Evolutionary conservation across 23 tunicate genomes (phyloP).

Genomic region (Oikopleura dioica): DNA sequence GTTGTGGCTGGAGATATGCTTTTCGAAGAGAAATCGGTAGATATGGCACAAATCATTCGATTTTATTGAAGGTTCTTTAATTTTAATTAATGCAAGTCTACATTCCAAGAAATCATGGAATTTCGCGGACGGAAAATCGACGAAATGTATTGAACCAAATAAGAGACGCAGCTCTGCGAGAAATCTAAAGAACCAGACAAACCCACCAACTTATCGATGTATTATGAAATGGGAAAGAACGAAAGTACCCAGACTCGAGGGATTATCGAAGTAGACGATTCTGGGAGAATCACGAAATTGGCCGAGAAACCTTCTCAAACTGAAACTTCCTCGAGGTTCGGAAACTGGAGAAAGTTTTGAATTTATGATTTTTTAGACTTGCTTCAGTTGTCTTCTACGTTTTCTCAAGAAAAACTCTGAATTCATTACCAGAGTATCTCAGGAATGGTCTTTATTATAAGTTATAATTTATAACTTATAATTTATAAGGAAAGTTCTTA

Average conservation of each 20-base stretch:
- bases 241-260: slow-evolving; percentile 46
- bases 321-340: slow-evolving; percentile 25
- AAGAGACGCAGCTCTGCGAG: not conserved
- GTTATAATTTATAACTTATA: too few relatives aligned
- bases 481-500: too few relatives aligned
- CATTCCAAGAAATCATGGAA: not conserved
- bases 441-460: too few relatives aligned
- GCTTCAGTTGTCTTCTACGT: slow-evolving; percentile 82
- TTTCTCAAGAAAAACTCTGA: slow-evolving; percentile 24
- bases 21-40: slow-evolving; percentile 78
- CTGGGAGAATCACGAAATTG: slow-evolving; percentile 28
- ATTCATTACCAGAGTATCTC: slow-evolving; percentile 25
- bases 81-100: not conserved
- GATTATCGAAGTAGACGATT: slow-evolving; percentile 49
- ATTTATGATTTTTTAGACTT: too few relatives aligned
- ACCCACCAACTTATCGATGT: slow-evolving; percentile 40
- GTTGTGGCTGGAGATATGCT: slow-evolving; percentile 74
- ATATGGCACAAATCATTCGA: slow-evolving; percentile 48
- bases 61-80: not conserved
- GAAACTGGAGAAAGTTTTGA: too few relatives aligned
- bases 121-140: not conserved
- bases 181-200: not conserved
- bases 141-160: not conserved
- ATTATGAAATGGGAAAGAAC: slow-evolving; percentile 53
- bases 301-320: slow-evolving; percentile 41